These are phyloP conservation scores for Oophaga pumilio DNA, from an alignment of 2,113 vertebrate species.

Conservation along the genomic window DNA sequence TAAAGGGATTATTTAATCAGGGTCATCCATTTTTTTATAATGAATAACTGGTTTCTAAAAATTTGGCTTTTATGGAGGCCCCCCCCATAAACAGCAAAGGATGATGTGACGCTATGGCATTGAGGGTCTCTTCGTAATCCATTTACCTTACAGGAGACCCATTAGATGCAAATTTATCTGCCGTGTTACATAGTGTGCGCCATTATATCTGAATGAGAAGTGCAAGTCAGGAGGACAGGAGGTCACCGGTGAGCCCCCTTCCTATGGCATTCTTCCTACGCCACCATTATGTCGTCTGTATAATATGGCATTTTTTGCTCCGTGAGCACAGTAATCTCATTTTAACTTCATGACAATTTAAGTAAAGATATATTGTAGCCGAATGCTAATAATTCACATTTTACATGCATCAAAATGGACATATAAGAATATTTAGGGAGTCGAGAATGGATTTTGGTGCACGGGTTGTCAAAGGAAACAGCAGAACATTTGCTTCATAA, in stretches of 20 bases:
- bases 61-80: too few species aligned
- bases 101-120: neutral
- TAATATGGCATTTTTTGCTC: neutral
- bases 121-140: neutral
- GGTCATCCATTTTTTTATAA: too few species aligned
- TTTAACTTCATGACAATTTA: neutral
- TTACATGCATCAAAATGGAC: neutral
- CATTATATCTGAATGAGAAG: neutral
- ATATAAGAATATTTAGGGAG: neutral
- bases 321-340: neutral
- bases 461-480: neutral
- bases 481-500: neutral
- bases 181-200: neutral
- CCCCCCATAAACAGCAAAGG: neutral
- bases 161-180: neutral
- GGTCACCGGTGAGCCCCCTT: neutral
- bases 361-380: neutral
- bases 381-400: conserved; percentile 6
- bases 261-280: neutral
- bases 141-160: neutral
- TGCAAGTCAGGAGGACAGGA: neutral
- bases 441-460: neutral
- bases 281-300: neutral
- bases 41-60: too few species aligned
- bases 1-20: too few species aligned